Conservation (phyloP, 2,888 invertebrate genomes). For the Tipula confusa region DNA sequence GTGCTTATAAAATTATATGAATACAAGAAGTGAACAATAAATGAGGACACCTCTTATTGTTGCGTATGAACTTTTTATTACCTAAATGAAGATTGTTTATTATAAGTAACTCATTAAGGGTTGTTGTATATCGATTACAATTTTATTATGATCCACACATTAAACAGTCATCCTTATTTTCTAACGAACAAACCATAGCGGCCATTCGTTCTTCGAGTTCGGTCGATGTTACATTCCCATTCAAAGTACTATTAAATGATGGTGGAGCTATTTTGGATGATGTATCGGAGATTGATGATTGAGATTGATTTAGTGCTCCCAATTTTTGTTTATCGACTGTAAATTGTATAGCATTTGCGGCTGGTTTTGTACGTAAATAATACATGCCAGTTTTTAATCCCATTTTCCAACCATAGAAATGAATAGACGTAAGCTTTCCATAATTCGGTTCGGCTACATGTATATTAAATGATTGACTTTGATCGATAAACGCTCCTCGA, state of each 20-base stretch:
- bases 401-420: constrained; percentile 95
- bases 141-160: constrained; percentile 72
- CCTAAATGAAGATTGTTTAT: not conserved
- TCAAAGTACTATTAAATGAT: constrained; percentile 30
- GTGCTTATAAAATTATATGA: not conserved
- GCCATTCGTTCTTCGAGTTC: constrained; percentile 59
- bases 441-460: constrained; percentile 94
- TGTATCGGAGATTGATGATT: not conserved
- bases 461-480: constrained; percentile 96
- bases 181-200: constrained; percentile 77
- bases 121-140: not conserved
- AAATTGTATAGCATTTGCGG: constrained; percentile 94
- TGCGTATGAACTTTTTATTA: not conserved
- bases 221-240: constrained; percentile 40
- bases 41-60: not conserved
- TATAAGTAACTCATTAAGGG: not conserved
- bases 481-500: constrained; percentile 96
- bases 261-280: not conserved
- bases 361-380: constrained; percentile 93
- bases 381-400: constrained; percentile 99
- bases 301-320: constrained; percentile 36
- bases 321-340: constrained; percentile 86
- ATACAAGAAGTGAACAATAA: not conserved
- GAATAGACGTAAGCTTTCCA: constrained; percentile 93
- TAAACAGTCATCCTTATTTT: constrained; percentile 82